Conservation (phyloP, 2,888 invertebrate species). For the Andrena hattorfiana region DNA sequence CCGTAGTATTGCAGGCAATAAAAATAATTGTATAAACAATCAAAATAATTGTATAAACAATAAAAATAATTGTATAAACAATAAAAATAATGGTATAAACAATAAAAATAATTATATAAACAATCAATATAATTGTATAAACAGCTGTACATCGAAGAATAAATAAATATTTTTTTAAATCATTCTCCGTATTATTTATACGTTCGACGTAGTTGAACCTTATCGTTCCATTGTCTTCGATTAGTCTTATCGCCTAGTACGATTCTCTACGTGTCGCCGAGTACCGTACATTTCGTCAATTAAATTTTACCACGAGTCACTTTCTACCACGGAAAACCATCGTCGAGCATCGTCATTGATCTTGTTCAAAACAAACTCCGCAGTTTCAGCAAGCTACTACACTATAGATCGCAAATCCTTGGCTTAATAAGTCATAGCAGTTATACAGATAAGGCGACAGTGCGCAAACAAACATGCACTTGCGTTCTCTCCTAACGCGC, state of each 20-base stretch:
- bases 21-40: not conserved
- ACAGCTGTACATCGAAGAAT: not conserved
- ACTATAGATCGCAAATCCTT: too few relatives aligned
- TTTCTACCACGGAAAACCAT: too few relatives aligned
- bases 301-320: too few relatives aligned
- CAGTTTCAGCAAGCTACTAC: too few relatives aligned
- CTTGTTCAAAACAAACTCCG: too few relatives aligned
- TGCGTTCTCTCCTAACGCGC: too few relatives aligned
- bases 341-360: too few relatives aligned
- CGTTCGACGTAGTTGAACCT: slow-evolving; percentile 27
- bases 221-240: slow-evolving; percentile 50
- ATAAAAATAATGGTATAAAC: slow-evolving; percentile 7
- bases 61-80: slow-evolving; percentile 16
- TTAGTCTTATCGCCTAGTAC: slow-evolving; percentile 50
- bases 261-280: slow-evolving; percentile 26
- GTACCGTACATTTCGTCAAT: not conserved
- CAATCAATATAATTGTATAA: slow-evolving; percentile 6
- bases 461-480: too few relatives aligned
- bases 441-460: too few relatives aligned
- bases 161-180: slow-evolving; percentile 32
- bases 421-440: too few relatives aligned
- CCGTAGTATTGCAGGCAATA: slow-evolving; percentile 10
- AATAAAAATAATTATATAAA: slow-evolving; percentile 14
- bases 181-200: not conserved
- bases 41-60: slow-evolving; percentile 16